Evolutionary conservation across 2,797 vertebrate genomes (phyloP).

Genomic region (Pithecia hirsuta): DNA sequence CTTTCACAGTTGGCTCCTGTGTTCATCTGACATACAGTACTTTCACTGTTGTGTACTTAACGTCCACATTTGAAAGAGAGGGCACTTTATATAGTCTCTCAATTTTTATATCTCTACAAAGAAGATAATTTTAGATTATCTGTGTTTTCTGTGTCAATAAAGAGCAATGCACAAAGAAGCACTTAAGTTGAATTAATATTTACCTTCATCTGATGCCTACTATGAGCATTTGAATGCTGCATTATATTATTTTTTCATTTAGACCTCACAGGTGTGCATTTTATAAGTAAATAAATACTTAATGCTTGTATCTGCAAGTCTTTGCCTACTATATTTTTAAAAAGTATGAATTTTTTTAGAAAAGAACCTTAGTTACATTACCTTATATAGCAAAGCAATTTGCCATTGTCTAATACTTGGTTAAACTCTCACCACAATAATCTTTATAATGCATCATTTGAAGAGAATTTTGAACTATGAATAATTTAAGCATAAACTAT

Average conservation of each 20-base stretch:
- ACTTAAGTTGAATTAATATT: slow-evolving; percentile 70
- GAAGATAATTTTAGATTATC: neutral
- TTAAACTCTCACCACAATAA: slow-evolving; percentile 60
- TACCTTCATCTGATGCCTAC: slow-evolving; percentile 61
- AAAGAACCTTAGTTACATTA: slow-evolving; percentile 74
- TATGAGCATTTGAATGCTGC: slow-evolving; percentile 46
- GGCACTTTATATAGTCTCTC: neutral
- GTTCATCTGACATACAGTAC: neutral
- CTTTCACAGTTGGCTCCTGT: neutral
- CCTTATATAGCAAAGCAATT: slow-evolving; percentile 70
- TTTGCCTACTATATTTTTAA: slow-evolving; percentile 63
- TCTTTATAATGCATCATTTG: slow-evolving; percentile 44
- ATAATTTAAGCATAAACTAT: neutral
- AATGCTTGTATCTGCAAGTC: slow-evolving; percentile 58
- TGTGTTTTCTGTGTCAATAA: neutral
- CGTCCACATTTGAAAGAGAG: neutral
- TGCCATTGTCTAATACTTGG: slow-evolving; percentile 55
- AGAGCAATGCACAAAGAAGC: neutral
- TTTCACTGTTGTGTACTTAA: neutral
- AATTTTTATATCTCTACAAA: neutral
- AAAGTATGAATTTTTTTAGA: slow-evolving; percentile 64
- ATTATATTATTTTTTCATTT: neutral
- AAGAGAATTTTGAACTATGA: slow-evolving; percentile 54
- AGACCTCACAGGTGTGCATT: slow-evolving; percentile 55
- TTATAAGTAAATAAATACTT: slow-evolving; percentile 75